phyloP scores from a whole-genome alignment of 2,113 vertebrate species.

The Panthera leo region DNA sequence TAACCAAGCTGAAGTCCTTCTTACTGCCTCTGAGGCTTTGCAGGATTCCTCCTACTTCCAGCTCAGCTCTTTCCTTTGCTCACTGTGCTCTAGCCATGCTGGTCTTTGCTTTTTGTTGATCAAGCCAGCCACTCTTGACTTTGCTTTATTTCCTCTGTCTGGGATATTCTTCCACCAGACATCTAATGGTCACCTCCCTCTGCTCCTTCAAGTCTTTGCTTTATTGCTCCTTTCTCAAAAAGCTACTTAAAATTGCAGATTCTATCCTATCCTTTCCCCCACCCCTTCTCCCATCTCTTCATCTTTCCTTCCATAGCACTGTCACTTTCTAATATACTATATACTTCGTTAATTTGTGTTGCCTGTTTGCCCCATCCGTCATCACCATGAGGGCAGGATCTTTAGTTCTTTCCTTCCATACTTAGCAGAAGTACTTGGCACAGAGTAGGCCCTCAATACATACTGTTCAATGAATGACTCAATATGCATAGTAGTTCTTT shows the following conservation, averaged over 20 bases:
- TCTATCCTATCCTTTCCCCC: not conserved
- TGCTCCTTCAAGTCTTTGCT: not conserved
- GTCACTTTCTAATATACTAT: not conserved
- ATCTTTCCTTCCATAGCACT: not conserved
- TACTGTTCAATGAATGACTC: not conserved
- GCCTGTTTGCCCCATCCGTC: not conserved
- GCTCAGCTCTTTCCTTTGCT: not conserved
- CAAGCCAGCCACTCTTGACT: not conserved
- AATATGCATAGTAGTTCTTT: not conserved
- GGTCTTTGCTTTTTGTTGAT: not conserved
- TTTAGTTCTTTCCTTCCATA: not conserved
- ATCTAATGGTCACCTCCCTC: not conserved
- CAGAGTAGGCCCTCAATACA: not conserved
- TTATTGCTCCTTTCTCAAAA: not conserved
- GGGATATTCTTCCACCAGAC: not conserved
- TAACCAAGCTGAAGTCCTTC: not conserved
- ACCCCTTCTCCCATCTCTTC: fast-evolving
- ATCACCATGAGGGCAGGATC: not conserved
- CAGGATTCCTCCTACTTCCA: not conserved
- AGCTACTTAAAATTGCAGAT: not conserved
- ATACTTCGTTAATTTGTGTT: not conserved
- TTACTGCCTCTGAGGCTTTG: not conserved
- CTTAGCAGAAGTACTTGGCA: not conserved
- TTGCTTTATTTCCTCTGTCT: not conserved
- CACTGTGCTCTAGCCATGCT: not conserved